These are phyloP conservation scores for Smittia sp. DNA, from an alignment of 2,888 invertebrate genomes.

Conservation along the genomic window DNA sequence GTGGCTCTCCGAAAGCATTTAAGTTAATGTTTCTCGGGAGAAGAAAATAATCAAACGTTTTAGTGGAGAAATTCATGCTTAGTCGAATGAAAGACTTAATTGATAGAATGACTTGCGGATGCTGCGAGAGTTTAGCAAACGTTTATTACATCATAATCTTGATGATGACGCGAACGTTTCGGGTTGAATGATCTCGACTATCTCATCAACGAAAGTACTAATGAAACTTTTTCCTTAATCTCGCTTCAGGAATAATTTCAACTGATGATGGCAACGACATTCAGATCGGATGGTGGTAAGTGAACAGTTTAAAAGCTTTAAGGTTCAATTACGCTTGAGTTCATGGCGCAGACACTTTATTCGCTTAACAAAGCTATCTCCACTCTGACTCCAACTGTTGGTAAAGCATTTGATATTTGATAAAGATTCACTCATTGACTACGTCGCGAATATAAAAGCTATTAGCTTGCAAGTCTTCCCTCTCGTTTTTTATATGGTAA, in stretches of 20 bases:
- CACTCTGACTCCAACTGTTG: no score
- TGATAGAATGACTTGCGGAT: neutral
- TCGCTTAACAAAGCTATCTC: no score
- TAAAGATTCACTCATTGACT: no score
- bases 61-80: neutral
- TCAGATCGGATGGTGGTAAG: constrained; percentile 20
- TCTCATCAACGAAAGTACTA: neutral
- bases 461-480: no score
- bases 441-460: no score
- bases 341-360: no score
- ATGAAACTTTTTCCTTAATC: neutral
- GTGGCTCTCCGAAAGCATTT: neutral
- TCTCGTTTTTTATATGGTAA: no score
- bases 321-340: no score
- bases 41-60: neutral
- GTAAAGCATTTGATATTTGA: no score
- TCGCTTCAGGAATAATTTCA: constrained; percentile 20
- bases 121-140: neutral
- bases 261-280: constrained; percentile 26
- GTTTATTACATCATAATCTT: neutral
- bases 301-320: no score
- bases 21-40: neutral
- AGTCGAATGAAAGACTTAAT: neutral
- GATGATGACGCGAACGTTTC: neutral
- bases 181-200: neutral